Evolutionary conservation across 2,888 invertebrate genomes (phyloP).

Genomic region (Acanthosepion esculentum): DNA sequence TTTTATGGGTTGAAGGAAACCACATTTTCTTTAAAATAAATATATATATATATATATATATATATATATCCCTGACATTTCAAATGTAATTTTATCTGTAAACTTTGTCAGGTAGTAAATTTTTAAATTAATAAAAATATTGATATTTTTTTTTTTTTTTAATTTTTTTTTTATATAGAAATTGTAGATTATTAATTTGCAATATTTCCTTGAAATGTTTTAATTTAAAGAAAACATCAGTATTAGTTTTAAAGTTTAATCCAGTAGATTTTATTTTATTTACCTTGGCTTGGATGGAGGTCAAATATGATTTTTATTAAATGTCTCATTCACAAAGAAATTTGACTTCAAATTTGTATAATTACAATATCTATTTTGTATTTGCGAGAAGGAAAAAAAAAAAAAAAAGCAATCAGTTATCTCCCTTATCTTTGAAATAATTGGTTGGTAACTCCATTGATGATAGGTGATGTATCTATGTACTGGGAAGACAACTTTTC

Average conservation of each 20-base stretch:
- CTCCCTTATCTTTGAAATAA: not conserved
- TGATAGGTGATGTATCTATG: not conserved
- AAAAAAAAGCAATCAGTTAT: not conserved
- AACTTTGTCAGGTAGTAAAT: not conserved
- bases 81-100: not conserved
- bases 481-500: not conserved
- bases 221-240: no score
- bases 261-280: not conserved
- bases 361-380: not conserved
- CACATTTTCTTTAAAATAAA: not conserved
- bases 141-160: not conserved
- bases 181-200: not conserved
- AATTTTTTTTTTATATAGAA: not conserved
- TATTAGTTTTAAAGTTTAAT: not conserved
- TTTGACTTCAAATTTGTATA: not conserved
- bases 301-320: not conserved
- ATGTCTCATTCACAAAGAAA: not conserved
- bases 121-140: not conserved
- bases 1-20: not conserved
- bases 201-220: no score
- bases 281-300: not conserved
- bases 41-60: no score
- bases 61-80: no score
- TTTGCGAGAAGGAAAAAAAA: not conserved
- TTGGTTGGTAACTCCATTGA: not conserved